Evolutionary conservation across 2,113 vertebrate species (phyloP), one percentile per base, ranked within the genome.

Genomic region (Dissostichus mawsoni): DNA sequence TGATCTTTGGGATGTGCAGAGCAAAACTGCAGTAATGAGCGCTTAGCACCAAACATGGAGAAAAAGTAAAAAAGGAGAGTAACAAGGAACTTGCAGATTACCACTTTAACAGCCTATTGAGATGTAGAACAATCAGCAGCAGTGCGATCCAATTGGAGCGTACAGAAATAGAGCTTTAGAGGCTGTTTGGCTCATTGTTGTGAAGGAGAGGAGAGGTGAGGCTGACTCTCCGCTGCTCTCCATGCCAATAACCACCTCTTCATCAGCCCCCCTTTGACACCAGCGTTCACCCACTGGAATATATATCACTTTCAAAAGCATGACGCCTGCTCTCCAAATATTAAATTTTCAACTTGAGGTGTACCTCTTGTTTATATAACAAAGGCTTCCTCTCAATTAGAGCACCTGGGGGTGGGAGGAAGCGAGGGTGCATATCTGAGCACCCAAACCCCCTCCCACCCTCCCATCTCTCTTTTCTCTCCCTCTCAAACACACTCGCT

Each of bases 321-420:
- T 62, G 61, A 68, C 10, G 50, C 78, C 59, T 71, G 62, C 87
- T 86, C 87, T 90, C 68, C 83, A 78, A 76, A 91, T 90, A 89
- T 90, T 89, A 74, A 67, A 92, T 91, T 89, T 90, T 85, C 84
- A 91, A 92, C 82, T 90, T 86, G 73, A 90, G 78, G 29, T 11
- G 68, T 52, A 80, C 70, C 80, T 87, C 85, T 71, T 89, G 83
- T 92, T 92, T 93, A 88, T 90, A 66, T 87, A 91, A 91, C 78
- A 74, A 88, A 90, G 85, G 78, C 57, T 52, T 88, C 89, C 45
- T 77, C 84, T 84, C 76, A 91, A 86, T 92, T 82, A 84, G 83
- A 86, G 74, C 76, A n/a, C 70, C 67, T 45, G 18, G 53, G 80
- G 75, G 85, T 74, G 67, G 79, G 81, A 89, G 74, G 56, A 87